A percentile compares a stretch with the other conserved stretches of the same genome.
These are phyloP conservation scores for Electrona antarctica DNA, from an alignment of 2,113 vertebrate species.

Conservation along the genomic window DNA sequence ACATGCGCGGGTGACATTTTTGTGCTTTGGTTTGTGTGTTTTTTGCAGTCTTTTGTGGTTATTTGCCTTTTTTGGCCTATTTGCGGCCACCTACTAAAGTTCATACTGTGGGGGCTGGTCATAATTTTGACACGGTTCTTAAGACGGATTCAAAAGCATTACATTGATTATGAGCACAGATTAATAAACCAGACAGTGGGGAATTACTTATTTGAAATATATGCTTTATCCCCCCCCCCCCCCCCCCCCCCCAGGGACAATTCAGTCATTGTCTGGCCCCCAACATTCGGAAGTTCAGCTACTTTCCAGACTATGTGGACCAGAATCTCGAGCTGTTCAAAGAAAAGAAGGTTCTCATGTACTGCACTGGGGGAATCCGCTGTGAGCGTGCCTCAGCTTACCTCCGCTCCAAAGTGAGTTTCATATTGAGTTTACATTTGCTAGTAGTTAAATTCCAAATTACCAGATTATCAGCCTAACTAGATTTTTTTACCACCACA, in stretches of 20 bases:
- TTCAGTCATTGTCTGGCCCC: constrained; percentile 92
- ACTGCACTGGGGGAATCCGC: constrained; percentile 96
- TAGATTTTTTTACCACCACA: background rate
- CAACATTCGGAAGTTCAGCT: constrained; percentile 98
- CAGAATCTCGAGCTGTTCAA: constrained; percentile 91
- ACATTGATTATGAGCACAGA: no score
- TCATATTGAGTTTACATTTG: background rate
- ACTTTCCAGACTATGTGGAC: constrained; percentile 94
- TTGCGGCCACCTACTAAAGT: no score
- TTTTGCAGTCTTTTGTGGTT: no score
- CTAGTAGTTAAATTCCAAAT: background rate
- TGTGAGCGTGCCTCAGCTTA: constrained; percentile 96
- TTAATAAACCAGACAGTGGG: no score
- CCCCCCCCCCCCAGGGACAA: constrained; percentile 79
- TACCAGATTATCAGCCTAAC: background rate
- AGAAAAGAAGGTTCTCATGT: constrained; percentile 94
- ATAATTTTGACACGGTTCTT: no score
- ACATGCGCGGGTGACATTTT: no score
- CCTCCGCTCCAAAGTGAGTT: constrained; percentile 89
- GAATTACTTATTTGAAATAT: no score
- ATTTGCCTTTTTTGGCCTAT: no score
- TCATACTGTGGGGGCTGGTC: no score
- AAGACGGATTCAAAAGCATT: no score
- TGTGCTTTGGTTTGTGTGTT: no score
- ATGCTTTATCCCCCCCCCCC: no score